A percentile compares a stretch with the other conserved stretches of the same genome.
These are phyloP conservation scores for Pollenia griseotomentosa DNA, from an alignment of 2,888 invertebrate species.

Conservation along the genomic window DNA sequence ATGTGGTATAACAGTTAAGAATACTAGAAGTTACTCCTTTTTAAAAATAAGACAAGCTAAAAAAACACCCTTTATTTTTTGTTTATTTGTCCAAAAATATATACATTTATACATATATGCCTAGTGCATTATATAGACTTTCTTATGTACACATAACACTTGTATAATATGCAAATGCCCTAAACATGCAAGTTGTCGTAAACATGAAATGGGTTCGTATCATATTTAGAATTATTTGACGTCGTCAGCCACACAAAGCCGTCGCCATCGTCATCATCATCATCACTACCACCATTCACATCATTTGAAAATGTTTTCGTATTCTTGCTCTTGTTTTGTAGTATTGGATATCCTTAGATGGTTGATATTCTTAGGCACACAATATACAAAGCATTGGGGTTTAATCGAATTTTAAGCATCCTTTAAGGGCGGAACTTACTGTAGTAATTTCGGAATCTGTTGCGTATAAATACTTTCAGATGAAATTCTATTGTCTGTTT, in stretches of 20 bases:
- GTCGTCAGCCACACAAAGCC: constrained; percentile 75
- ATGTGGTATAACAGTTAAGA: too few species aligned
- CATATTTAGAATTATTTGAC: constrained; percentile 82
- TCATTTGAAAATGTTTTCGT: constrained; percentile 36
- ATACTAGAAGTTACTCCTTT: too few species aligned
- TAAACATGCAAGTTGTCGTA: constrained; percentile 77
- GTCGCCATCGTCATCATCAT: constrained; percentile 49
- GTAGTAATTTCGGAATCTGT: background rate
- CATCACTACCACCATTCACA: constrained; percentile 8
- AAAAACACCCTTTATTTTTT: background rate
- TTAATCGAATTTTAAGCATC: constrained; percentile 13
- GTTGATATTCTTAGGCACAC: background rate
- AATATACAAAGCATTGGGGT: background rate
- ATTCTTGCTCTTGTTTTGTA: constrained; percentile 3
- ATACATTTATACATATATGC: background rate
- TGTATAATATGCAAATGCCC: constrained; percentile 63
- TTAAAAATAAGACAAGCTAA: too few species aligned
- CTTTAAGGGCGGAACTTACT: background rate
- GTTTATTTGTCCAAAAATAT: background rate
- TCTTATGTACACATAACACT: constrained; percentile 57
- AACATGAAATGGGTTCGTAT: constrained; percentile 83
- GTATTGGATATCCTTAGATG: constrained; percentile 30
- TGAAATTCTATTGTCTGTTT: background rate
- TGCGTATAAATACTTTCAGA: background rate
- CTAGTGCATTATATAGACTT: constrained; percentile 17